A percentile compares a stretch with the other conserved stretches of the same genome.
Conservation (phyloP, 2,888 invertebrate species). For the Penaeus monodon region DNA sequence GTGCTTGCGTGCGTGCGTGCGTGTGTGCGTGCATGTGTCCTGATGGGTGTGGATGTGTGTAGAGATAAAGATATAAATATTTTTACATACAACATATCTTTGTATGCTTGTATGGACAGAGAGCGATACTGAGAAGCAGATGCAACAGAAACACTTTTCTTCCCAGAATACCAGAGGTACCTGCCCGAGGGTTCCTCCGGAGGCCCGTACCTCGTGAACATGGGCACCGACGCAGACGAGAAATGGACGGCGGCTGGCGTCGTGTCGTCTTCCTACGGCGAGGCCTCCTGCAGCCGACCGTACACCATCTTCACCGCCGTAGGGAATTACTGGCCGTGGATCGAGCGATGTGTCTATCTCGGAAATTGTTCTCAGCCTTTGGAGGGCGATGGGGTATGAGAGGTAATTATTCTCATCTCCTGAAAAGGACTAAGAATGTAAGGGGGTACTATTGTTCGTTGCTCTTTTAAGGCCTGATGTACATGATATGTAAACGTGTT, state of each 20-base stretch:
- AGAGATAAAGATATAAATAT: too few species aligned
- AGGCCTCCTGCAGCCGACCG: conserved; percentile 20
- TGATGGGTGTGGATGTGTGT: too few species aligned
- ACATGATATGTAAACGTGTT: too few species aligned
- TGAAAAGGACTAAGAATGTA: background rate
- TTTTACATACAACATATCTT: background rate
- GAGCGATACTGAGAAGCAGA: too few species aligned
- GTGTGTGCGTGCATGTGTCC: too few species aligned
- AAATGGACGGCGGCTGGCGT: conserved; percentile 47
- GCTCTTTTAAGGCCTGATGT: too few species aligned
- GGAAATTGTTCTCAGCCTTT: conserved; percentile 5
- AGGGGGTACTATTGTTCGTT: background rate
- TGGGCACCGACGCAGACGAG: conserved; percentile 30
- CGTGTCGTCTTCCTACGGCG: conserved; percentile 31
- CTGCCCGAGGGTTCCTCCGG: conserved; percentile 50
- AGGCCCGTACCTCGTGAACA: conserved; percentile 55
- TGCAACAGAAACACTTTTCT: too few species aligned
- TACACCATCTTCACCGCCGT: conserved; percentile 44
- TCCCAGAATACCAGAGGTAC: conserved; percentile 1
- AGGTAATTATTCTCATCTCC: background rate
- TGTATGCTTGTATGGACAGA: background rate
- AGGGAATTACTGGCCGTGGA: conserved; percentile 32
- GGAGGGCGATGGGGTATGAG: too few species aligned
- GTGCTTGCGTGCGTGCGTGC: too few species aligned
- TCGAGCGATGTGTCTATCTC: conserved; percentile 32